phyloP scores from a whole-genome alignment of 2,113 vertebrate genomes.

The Psilopogon haemacephalus region DNA sequence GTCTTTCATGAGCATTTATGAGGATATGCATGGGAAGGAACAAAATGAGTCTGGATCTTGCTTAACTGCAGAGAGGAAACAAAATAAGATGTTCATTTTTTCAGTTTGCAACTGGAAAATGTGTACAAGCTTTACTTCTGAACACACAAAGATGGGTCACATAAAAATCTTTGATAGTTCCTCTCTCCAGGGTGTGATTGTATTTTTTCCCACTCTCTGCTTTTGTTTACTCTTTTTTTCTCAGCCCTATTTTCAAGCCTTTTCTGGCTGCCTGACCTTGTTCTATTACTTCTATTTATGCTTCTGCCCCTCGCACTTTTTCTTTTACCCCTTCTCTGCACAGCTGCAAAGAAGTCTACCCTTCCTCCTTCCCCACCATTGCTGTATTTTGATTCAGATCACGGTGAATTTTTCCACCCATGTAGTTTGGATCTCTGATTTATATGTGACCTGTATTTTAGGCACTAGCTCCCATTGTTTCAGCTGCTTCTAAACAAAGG shows the following conservation, averaged over 20 bases:
- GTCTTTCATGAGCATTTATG: background rate
- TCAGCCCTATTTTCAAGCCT: background rate
- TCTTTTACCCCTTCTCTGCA: background rate
- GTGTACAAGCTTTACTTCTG: background rate
- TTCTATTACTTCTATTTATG: background rate
- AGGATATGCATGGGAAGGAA: background rate
- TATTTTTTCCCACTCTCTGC: background rate
- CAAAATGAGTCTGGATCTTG: rapidly evolving
- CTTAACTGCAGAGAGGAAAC: background rate
- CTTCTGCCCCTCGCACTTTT: background rate
- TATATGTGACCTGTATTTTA: background rate
- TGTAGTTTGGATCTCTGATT: background rate
- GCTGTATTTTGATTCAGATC: background rate
- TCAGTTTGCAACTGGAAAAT: background rate
- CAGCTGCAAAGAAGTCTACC: background rate
- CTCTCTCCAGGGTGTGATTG: rapidly evolving
- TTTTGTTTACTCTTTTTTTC: background rate
- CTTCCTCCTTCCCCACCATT: background rate
- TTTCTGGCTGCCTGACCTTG: background rate
- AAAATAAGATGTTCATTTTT: background rate
- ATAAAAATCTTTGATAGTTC: background rate
- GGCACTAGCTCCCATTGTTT: background rate
- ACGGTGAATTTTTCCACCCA: background rate
- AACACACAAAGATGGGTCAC: background rate
- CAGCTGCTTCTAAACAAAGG: background rate